These are phyloP conservation scores for Gavialis gangeticus DNA, from an alignment of 2,113 vertebrate genomes.

Conservation along the genomic window DNA sequence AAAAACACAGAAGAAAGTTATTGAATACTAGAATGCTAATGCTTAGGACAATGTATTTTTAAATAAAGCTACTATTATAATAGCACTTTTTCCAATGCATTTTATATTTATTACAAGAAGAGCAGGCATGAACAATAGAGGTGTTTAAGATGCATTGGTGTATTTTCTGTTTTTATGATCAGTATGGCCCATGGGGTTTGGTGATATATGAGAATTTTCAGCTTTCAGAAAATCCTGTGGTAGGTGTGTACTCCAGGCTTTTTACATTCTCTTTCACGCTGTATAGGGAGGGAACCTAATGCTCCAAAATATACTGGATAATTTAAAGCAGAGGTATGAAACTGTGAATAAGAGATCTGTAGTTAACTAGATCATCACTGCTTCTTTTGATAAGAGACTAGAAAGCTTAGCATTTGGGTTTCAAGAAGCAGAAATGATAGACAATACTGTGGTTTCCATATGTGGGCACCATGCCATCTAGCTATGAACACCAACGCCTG, in stretches of 20 bases:
- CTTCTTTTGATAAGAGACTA: background rate
- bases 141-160: background rate
- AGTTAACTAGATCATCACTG: background rate
- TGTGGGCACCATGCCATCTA: background rate
- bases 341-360: background rate
- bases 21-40: slow-evolving; percentile 51
- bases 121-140: slow-evolving; percentile 13
- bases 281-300: background rate
- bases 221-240: background rate
- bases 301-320: background rate
- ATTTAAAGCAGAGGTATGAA: background rate
- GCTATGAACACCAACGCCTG: slow-evolving; percentile 2
- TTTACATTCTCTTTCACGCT: background rate
- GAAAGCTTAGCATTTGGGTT: background rate
- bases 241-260: background rate
- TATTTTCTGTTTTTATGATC: background rate
- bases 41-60: slow-evolving; percentile 54
- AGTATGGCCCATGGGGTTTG: background rate
- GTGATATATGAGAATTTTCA: background rate
- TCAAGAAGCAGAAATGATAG: background rate
- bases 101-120: slow-evolving; percentile 3
- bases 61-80: slow-evolving; percentile 59
- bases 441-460: background rate
- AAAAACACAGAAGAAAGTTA: slow-evolving; percentile 43
- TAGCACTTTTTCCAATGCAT: background rate